A percentile compares a stretch with the other conserved stretches of the same genome.
phyloP scores from a whole-genome alignment of 2,888 invertebrate species.

The Pollenia amentaria region DNA sequence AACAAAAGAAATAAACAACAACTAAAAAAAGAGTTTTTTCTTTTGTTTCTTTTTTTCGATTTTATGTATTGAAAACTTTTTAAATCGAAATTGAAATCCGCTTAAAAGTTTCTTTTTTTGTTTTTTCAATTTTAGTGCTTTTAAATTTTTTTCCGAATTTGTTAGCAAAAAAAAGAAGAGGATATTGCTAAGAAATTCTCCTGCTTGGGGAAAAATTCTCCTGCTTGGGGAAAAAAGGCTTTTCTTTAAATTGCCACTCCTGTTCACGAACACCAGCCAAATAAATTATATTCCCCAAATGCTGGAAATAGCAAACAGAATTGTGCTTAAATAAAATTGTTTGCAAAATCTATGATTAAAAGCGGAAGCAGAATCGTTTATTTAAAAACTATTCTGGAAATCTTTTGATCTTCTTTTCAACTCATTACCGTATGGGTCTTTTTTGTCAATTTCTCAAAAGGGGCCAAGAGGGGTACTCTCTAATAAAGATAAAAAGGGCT shows the following conservation, averaged over 20 bases:
- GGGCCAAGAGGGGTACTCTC: too few species aligned
- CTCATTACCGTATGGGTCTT: too few species aligned
- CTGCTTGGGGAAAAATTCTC: not conserved
- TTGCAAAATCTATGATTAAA: conserved; percentile 19
- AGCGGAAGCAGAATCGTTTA: too few species aligned
- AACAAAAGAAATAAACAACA: conserved; percentile 50
- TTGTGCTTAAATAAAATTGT: not conserved
- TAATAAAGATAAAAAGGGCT: too few species aligned
- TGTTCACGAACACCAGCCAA: not conserved
- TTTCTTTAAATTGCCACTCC: conserved; percentile 18
- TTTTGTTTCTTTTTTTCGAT: conserved; percentile 38
- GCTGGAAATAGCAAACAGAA: conserved; percentile 16
- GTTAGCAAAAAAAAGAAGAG: not conserved
- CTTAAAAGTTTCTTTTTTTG: conserved; percentile 52
- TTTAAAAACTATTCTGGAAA: too few species aligned
- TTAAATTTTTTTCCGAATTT: conserved; percentile 7
- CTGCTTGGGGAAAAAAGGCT: conserved; percentile 22
- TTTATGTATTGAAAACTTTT: conserved; percentile 66
- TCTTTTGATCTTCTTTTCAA: too few species aligned
- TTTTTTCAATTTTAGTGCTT: conserved; percentile 28
- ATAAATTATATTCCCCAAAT: conserved; percentile 57
- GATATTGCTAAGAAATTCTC: conserved; percentile 44
- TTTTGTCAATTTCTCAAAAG: too few species aligned
- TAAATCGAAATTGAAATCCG: conserved; percentile 73
- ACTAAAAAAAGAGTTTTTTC: conserved; percentile 35